These are phyloP conservation scores for Otis tarda DNA, from an alignment of 2,113 vertebrate species.

Conservation along the genomic window DNA sequence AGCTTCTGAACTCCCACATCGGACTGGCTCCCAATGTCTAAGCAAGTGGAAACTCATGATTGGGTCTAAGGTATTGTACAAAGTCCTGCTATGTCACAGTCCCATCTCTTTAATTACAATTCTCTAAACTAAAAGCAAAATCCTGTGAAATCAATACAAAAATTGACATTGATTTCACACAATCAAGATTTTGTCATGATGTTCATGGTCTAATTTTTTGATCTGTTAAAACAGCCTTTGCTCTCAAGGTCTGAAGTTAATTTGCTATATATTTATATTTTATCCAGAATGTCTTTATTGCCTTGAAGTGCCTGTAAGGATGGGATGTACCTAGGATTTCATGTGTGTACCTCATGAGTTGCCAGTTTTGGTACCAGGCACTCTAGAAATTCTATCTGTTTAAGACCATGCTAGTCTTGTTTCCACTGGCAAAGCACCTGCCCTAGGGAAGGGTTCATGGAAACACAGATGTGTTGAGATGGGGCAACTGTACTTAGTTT, in stretches of 20 bases:
- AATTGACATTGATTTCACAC: background rate
- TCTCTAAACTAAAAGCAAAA: background rate
- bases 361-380: background rate
- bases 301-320: background rate
- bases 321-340: background rate
- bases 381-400: background rate
- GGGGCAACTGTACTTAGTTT: background rate
- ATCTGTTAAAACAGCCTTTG: background rate
- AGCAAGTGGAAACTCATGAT: constrained; percentile 84
- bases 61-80: constrained; percentile 51
- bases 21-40: constrained; percentile 83
- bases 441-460: background rate
- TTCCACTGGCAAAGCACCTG: background rate
- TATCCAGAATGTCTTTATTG: background rate
- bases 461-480: background rate
- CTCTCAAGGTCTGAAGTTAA: background rate
- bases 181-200: background rate
- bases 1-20: constrained; percentile 83
- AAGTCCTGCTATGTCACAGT: background rate
- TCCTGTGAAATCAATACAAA: background rate
- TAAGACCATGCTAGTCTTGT: background rate
- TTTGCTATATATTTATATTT: background rate
- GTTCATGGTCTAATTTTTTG: background rate
- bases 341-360: background rate
- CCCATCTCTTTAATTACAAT: background rate